These are phyloP conservation scores for Diplosoma virens DNA, from an alignment of 23 tunicate genomes.

Conservation along the genomic window DNA sequence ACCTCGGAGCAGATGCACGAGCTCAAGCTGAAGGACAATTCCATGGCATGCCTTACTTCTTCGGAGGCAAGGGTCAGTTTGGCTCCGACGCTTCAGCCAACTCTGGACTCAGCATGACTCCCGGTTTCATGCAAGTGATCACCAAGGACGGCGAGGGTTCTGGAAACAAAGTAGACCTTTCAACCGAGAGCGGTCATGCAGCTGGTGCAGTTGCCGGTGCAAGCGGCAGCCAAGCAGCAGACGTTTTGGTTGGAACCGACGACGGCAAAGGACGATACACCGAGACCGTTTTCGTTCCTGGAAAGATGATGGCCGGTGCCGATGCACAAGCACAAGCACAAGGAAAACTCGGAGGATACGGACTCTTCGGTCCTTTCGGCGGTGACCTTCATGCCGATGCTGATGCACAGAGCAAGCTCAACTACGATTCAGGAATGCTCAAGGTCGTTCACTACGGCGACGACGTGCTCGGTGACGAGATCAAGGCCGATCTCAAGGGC, in stretches of 20 bases:
- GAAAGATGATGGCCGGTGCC: background rate
- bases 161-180: background rate
- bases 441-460: background rate
- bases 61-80: slow-evolving; percentile 16
- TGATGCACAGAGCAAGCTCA: slow-evolving; percentile 13
- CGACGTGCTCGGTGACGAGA: background rate
- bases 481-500: slow-evolving; percentile 21
- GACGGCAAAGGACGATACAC: background rate
- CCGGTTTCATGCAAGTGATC: slow-evolving; percentile 8
- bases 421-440: background rate
- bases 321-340: background rate
- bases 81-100: background rate
- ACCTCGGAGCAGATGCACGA: background rate
- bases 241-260: background rate
- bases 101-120: background rate
- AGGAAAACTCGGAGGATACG: slow-evolving; percentile 6
- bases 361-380: background rate
- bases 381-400: background rate
- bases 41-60: background rate
- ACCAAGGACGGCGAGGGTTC: slow-evolving; percentile 11
- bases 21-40: background rate
- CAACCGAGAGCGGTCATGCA: slow-evolving; percentile 1
- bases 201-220: slow-evolving; percentile 7
- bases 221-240: slow-evolving; percentile 16
- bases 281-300: slow-evolving; percentile 13